A percentile compares a stretch with the other conserved stretches of the same genome.
Conservation (phyloP, 2,888 invertebrate species). For the Augiades crinisus region DNA sequence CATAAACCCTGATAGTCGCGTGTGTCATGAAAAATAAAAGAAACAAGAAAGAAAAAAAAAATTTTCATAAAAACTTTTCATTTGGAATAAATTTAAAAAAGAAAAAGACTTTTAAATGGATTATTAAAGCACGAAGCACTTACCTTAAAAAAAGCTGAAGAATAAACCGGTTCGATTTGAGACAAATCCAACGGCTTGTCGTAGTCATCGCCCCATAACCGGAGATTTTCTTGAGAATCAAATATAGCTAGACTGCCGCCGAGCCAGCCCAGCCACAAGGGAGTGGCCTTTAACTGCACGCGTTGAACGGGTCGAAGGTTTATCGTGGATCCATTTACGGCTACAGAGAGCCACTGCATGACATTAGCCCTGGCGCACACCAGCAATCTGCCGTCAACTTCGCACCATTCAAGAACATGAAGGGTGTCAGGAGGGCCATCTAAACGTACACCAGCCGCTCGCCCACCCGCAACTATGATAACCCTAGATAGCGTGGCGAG, state of each 20-base stretch:
- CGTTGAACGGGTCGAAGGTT: conserved; percentile 83
- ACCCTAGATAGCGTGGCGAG: conserved; percentile 97
- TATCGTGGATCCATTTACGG: conserved; percentile 63
- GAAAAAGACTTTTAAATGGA: too few species aligned
- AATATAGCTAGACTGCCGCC: conserved; percentile 92
- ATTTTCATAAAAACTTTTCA: too few species aligned
- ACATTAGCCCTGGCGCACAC: conserved; percentile 93
- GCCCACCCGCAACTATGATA: conserved; percentile 70
- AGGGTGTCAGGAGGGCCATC: conserved; percentile 88
- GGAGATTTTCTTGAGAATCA: conserved; percentile 92
- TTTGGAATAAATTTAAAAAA: too few species aligned
- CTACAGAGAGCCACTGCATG: conserved; percentile 92
- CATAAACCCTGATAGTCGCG: too few species aligned
- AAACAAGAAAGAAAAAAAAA: too few species aligned
- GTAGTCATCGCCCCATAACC: conserved; percentile 94
- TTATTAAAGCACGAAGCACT: not conserved
- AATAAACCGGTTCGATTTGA: conserved; percentile 90
- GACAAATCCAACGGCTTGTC: conserved; percentile 92
- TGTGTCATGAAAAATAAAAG: too few species aligned
- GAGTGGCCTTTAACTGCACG: conserved; percentile 83
- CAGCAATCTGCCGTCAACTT: conserved; percentile 88
- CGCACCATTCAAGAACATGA: conserved; percentile 94
- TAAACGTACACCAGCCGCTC: conserved; percentile 80
- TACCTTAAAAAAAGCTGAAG: conserved; percentile 92
- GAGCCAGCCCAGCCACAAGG: conserved; percentile 87